Evolutionary conservation across 2,888 invertebrate genomes (phyloP), one percentile per base, ranked within the genome.

Genomic region (Hydriomena furcata): DNA sequence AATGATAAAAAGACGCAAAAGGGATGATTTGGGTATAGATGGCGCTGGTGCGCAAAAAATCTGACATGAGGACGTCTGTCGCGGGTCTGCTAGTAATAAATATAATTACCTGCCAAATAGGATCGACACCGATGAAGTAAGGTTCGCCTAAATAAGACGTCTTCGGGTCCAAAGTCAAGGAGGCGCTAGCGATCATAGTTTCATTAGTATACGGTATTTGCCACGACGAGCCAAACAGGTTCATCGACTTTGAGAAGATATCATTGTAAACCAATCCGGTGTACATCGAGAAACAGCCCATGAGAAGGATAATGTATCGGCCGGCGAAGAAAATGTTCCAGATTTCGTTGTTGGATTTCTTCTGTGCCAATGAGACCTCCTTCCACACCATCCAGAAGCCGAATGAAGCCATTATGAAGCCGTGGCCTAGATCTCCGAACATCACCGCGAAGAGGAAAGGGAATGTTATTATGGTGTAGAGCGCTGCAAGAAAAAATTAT

Each of bases 281-380:
- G 90, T 99, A 99, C 92, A 99, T 97, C 0, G 99, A 99, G 87
- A 99, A 99, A 8, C 95, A 82, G 4, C 99, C 99, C 99, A 99
- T 99, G 64, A 99, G 92, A 28, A 99, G 92, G 38, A 99, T 97
- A 54, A 99, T 97, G 87, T 99, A 99, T 32, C 99, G 96, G 43
- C 99, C 99, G 54, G 97, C 97, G 84, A 99, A 99, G 92, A 99
- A 98, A 41, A 98, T 99, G 82, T 96, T 97, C 96, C 98, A 98
- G 66, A 99, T 99, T 94, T 98, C 96, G 76, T 93, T 94, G 69
- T 84, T 92, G 7, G 93, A 91, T 64, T 95, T 95, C 71, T 93
- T 92, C 3, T 92, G 91, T n/a, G 90, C 77, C 42, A 98, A 88
- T 43, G 93, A 92, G 53, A 95, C 95, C 79, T 99, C 98, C 55